Evolutionary conservation across 2,888 invertebrate species (phyloP).

Genomic region (Drosophila rubida): DNA sequence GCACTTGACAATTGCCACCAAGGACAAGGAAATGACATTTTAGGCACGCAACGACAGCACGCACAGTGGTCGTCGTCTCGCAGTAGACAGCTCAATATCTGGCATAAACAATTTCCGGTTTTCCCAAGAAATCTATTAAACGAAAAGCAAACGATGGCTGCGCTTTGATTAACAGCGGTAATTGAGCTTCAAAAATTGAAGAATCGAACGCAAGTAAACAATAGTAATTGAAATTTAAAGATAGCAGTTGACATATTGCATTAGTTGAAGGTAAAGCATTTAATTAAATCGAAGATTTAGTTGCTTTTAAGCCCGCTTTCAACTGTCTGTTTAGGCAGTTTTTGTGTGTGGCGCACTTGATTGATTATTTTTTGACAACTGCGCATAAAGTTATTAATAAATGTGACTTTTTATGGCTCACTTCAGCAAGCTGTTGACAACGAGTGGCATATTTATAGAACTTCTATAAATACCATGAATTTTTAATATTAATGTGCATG

Average conservation of each 20-base stretch:
- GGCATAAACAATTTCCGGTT: not conserved
- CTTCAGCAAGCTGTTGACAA: not conserved
- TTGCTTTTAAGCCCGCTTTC: not conserved
- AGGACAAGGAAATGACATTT: conserved; percentile 71
- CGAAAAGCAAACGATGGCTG: not conserved
- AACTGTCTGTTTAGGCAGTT: not conserved
- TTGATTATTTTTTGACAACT: not conserved
- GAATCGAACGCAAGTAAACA: not conserved
- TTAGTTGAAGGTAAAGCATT: not conserved
- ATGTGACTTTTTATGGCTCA: not conserved
- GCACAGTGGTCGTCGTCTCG: conserved; percentile 38
- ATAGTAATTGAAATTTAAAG: not conserved
- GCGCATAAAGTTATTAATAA: not conserved
- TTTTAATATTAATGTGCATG: not conserved
- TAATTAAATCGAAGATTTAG: not conserved
- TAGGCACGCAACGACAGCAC: conserved; percentile 56
- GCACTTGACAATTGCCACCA: conserved; percentile 72
- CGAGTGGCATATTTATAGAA: not conserved
- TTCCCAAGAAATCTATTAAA: not conserved
- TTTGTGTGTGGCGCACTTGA: not conserved
- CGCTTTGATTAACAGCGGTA: not conserved
- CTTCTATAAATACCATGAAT: not conserved
- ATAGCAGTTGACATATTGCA: not conserved
- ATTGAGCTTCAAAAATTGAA: not conserved
- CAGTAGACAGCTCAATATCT: not conserved